These are phyloP conservation scores for Oryctes rhinoceros DNA, from an alignment of 1,140 invertebrate genomes.

Conservation along the genomic window DNA sequence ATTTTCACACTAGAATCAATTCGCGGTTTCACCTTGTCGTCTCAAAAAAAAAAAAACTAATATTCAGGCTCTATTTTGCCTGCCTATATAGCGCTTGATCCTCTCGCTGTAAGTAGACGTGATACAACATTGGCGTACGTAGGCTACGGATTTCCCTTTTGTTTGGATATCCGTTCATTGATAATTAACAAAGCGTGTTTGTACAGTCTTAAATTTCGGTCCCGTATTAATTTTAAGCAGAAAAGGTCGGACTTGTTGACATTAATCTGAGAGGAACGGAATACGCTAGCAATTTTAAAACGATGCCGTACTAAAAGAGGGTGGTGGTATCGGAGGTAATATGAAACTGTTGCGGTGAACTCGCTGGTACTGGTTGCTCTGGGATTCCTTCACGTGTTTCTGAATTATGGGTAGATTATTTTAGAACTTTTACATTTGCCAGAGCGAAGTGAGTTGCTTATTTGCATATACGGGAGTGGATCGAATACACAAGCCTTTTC, in stretches of 20 bases:
- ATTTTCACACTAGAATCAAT: slow-evolving; percentile 10
- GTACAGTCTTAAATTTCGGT: slow-evolving; percentile 14
- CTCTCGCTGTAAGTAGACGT: background rate
- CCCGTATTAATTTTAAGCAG: slow-evolving; percentile 14
- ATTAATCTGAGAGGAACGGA: slow-evolving; percentile 4
- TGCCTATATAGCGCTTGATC: background rate
- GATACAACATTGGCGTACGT: background rate
- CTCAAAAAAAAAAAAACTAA: background rate
- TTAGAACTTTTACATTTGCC: background rate
- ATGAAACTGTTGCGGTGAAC: background rate
- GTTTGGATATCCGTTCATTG: slow-evolving; percentile 9
- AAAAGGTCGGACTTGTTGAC: slow-evolving; percentile 17
- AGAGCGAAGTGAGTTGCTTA: background rate
- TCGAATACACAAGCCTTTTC: background rate
- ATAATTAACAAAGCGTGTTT: slow-evolving; percentile 15
- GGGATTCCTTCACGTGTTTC: background rate
- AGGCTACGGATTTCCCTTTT: background rate
- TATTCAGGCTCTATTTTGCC: background rate
- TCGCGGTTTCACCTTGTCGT: background rate
- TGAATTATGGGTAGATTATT: slow-evolving; percentile 3
- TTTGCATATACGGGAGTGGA: background rate
- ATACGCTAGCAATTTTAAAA: slow-evolving; percentile 9
- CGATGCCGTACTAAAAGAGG: background rate
- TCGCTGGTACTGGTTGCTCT: background rate
- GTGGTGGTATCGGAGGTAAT: background rate